Percentiles rank a stretch among this genome's conserved stretches.
Evolutionary conservation across 2,113 vertebrate species (phyloP).

Genomic region (Leptobrachium ailaonicum): DNA sequence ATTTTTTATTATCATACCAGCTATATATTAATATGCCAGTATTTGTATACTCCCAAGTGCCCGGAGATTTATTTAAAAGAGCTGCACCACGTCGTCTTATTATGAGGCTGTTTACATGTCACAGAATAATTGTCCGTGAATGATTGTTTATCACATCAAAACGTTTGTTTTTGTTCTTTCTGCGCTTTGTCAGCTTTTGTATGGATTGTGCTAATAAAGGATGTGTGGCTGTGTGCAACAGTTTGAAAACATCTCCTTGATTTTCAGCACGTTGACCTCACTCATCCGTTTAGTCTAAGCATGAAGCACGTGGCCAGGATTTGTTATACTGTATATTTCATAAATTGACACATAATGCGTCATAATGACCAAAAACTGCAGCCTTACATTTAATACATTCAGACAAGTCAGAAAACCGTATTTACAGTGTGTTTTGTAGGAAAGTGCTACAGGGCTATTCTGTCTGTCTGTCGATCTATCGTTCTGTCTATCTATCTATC

Average conservation of each 20-base stretch:
- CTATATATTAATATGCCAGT: constrained; percentile 84
- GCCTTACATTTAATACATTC: too few species aligned
- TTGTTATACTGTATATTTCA: too few species aligned
- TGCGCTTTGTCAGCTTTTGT: not conserved
- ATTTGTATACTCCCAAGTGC: constrained; percentile 83
- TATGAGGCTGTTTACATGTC: constrained; percentile 66
- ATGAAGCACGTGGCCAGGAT: not conserved
- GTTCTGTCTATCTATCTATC: too few species aligned
- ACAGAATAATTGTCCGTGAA: constrained; percentile 61
- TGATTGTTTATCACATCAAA: constrained; percentile 46
- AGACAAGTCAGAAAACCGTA: too few species aligned
- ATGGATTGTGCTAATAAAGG: not conserved
- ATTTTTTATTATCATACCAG: constrained; percentile 85
- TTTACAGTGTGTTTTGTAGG: too few species aligned
- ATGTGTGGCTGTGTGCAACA: not conserved
- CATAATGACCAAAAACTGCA: too few species aligned
- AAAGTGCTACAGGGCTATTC: too few species aligned
- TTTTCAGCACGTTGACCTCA: not conserved
- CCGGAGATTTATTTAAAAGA: constrained; percentile 75
- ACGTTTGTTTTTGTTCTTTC: not conserved
- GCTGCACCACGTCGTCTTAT: constrained; percentile 61
- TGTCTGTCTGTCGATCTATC: too few species aligned
- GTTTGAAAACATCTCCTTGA: too few species aligned
- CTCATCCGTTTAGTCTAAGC: not conserved
- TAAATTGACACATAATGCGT: too few species aligned